A percentile compares a stretch with the other conserved stretches of the same genome.
Evolutionary conservation across 2,888 invertebrate species (phyloP).

Genomic region (Acrocyrtus sp.): DNA sequence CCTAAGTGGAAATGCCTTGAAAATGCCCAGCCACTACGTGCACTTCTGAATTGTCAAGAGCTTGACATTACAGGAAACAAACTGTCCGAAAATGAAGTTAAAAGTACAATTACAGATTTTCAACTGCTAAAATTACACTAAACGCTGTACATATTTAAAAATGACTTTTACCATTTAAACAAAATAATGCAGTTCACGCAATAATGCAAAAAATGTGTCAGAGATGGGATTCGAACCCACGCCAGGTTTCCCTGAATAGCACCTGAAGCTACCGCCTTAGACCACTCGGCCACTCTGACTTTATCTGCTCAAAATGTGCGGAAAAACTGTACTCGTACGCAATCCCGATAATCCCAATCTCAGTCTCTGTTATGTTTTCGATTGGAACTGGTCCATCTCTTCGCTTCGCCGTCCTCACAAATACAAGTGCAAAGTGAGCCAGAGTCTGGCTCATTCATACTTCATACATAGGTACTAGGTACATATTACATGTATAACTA

Average conservation of each 20-base stretch:
- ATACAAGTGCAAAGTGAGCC: too few relatives aligned
- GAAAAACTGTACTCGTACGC: conserved; percentile 1
- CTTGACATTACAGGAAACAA: conserved; percentile 32
- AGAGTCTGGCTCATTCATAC: too few relatives aligned
- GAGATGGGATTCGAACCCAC: conserved; percentile 63
- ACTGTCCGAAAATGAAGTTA: conserved; percentile 4
- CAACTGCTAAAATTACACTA: neutral
- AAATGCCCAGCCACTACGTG: conserved; percentile 64
- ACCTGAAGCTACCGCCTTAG: conserved; percentile 63
- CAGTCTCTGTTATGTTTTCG: too few relatives aligned
- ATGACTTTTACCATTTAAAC: too few relatives aligned
- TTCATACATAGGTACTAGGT: too few relatives aligned
- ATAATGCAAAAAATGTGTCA: conserved; percentile 55
- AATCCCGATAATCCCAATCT: too few relatives aligned
- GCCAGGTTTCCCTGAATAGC: conserved; percentile 60
- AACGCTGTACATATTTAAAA: too few relatives aligned
- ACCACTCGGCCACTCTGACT: conserved; percentile 61
- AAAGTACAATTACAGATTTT: neutral
- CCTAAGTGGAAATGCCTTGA: conserved; percentile 72
- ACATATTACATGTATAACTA: too few relatives aligned
- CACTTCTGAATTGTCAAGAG: conserved; percentile 27
- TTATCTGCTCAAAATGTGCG: too few relatives aligned
- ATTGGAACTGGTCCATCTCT: too few relatives aligned
- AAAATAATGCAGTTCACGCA: too few relatives aligned
- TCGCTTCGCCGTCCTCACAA: too few relatives aligned